Evolutionary conservation across 2,797 vertebrate species (phyloP), one percentile per base, ranked within the genome.

Genomic region (Mus caroli): DNA sequence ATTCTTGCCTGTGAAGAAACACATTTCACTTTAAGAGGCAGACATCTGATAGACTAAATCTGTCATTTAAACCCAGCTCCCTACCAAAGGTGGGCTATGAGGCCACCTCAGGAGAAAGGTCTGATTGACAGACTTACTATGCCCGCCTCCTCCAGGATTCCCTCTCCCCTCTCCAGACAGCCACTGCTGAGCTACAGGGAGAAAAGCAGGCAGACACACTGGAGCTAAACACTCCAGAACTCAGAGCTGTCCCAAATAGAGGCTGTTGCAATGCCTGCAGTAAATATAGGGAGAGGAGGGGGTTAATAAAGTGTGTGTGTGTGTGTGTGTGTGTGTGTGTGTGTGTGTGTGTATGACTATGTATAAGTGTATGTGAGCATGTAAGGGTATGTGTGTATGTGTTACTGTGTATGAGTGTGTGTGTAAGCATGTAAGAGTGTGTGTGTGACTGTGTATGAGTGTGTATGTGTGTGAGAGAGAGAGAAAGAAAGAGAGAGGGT

Each of bases 171-270:
- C 76, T 84, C 97, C 96, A 98, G 20, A 52, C 89, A 80, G 24
- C 95, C 92, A 96, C 82, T 97, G 46, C 96, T 93, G 67, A 89
- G 75, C 4, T 98, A 97, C 97, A 97, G 98, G 96, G 62, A 95
- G 98, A 97, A 98, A 98, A 94, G 93, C 95, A 97, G 96, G 98
- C 98, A 98, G 96, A 93, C 95, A 97, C 96, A 98, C 98, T 98
- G 98, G 98, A 98, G 97, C 96, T 98, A 97, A 98, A 98, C 98
- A 98, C 98, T 98, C 98, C 98, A 98, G 97, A 99, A 98, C 98
- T 98, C 98, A 98, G 88, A 94, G 94, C 28, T 60, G 92, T 97
- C 98, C 98, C 99, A 99, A 98, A 97, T 98, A 98, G 88, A 94
- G 96, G 94, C 26, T 56, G 91, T 96, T 98, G 98, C 98, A 99